These are phyloP conservation scores for Lytechinus variegatus DNA, from an alignment of 35 echinoderm and acorn worm genomes.

Conservation along the genomic window DNA sequence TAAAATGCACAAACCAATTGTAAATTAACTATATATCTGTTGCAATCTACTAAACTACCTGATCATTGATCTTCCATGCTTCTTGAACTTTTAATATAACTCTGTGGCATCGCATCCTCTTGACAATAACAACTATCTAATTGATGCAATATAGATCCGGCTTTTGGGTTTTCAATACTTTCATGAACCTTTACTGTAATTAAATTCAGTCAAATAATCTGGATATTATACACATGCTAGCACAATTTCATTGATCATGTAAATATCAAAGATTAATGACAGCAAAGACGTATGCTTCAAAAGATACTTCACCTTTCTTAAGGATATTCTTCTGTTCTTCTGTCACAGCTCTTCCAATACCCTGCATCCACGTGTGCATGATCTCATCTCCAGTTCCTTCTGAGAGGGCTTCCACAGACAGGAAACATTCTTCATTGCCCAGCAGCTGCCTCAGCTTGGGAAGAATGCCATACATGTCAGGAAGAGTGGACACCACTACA, in stretches of 20 bases:
- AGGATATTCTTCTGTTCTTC: slow-evolving; percentile 74
- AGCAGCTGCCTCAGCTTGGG: slow-evolving; percentile 74
- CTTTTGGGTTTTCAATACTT: no score
- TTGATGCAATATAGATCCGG: no score
- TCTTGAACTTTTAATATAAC: no score
- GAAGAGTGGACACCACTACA: slow-evolving; percentile 85
- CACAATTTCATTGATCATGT: background rate
- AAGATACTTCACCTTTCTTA: slow-evolving; percentile 63
- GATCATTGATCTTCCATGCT: no score
- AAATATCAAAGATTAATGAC: background rate
- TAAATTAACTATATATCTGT: no score
- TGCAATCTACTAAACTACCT: no score
- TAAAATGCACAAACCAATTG: no score
- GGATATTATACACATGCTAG: background rate
- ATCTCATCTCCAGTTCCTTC: slow-evolving; percentile 89
- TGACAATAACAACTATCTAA: no score
- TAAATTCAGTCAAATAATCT: no score
- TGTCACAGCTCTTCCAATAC: slow-evolving; percentile 74
- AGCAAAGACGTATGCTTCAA: background rate
- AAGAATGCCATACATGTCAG: slow-evolving; percentile 86
- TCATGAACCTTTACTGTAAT: no score
- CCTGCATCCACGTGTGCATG: slow-evolving; percentile 82
- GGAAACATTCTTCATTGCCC: slow-evolving; percentile 61
- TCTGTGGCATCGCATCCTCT: no score
- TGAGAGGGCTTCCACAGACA: slow-evolving; percentile 68